phyloP scores from a whole-genome alignment of 2,113 vertebrate species.

The Solenodon paradoxus region DNA sequence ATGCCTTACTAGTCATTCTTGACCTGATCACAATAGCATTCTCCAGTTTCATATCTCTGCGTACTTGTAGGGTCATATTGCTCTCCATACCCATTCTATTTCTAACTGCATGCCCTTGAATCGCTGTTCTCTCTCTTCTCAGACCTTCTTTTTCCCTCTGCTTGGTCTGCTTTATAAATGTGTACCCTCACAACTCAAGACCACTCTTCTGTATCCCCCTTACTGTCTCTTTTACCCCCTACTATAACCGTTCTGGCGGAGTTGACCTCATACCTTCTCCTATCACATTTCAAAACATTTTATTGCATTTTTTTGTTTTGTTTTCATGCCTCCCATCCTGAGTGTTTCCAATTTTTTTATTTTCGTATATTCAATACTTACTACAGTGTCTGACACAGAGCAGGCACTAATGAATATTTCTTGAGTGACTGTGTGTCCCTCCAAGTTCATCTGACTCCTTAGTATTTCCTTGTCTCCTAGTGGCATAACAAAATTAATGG shows the following conservation, averaged over 20 bases:
- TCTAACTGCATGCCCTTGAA: neutral
- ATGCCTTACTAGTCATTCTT: neutral
- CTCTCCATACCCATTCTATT: neutral
- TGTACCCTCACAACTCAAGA: no score
- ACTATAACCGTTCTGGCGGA: neutral
- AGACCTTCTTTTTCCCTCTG: neutral
- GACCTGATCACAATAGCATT: neutral
- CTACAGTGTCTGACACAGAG: neutral
- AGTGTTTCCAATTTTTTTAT: neutral
- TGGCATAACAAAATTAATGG: neutral
- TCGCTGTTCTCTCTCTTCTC: neutral
- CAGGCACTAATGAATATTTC: neutral
- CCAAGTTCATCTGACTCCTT: neutral
- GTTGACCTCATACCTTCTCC: neutral
- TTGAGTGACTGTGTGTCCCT: neutral
- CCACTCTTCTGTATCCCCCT: neutral
- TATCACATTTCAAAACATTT: neutral
- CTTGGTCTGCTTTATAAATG: neutral
- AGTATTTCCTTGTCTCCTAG: neutral
- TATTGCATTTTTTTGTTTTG: neutral
- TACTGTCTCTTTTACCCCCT: no score
- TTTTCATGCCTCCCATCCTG: neutral
- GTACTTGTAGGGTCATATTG: fast-evolving
- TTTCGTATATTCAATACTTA: neutral
- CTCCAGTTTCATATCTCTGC: neutral